Evolutionary conservation across 2,113 vertebrate genomes (phyloP).

Genomic region (crab-eating macaque (Macaca fascicularis)): T2T-MFA8v1.1 NC_088381.1:30757001-30757500

Average conservation of each 20-base stretch:
- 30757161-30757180: neutral
- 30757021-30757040: neutral
- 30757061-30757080: neutral
- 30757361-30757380: neutral
- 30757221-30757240: neutral
- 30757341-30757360: neutral
- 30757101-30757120: neutral
- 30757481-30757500: neutral
- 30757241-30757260: neutral
- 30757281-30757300: neutral
- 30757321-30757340: neutral
- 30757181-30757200: neutral
- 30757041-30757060: neutral
- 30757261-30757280: neutral
- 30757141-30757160: neutral
- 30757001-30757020: slow-evolving; percentile 84
- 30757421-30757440: neutral
- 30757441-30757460: neutral
- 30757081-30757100: slow-evolving; percentile 11
- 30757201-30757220: neutral
- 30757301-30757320: neutral
- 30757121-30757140: neutral
- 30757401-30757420: neutral
- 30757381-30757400: neutral
- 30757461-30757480: neutral